A percentile compares a stretch with the other conserved stretches of the same genome.
Conservation (phyloP, 2,113 vertebrate species). For the Pontoporia blainvillei region DNA sequence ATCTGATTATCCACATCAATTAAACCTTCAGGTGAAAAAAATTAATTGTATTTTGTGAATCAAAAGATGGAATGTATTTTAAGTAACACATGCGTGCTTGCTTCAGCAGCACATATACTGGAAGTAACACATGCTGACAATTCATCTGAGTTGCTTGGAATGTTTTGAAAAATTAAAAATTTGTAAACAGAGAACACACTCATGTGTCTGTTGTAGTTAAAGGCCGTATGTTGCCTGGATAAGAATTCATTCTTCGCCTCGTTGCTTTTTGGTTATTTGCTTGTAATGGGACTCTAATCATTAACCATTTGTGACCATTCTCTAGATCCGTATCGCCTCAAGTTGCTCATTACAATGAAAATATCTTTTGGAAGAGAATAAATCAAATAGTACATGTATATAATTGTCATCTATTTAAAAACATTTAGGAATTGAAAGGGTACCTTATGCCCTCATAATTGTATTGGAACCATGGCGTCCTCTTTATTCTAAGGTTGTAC, state of each 20-base stretch:
- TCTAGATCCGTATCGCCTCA: not conserved
- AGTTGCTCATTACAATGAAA: not conserved
- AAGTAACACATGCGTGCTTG: not conserved
- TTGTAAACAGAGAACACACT: constrained; percentile 35
- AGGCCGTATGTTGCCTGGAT: constrained; percentile 7
- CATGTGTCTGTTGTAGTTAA: constrained; percentile 11
- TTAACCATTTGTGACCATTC: not conserved
- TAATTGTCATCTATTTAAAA: not conserved
- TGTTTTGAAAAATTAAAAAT: constrained; percentile 35
- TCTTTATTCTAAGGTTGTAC: not conserved
- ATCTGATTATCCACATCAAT: not conserved
- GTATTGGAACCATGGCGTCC: not conserved
- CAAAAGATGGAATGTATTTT: constrained; percentile 7
- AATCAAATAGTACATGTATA: not conserved
- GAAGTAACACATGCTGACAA: constrained; percentile 14
- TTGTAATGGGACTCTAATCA: not conserved
- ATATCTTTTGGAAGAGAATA: not conserved
- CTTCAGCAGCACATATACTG: too few relatives aligned
- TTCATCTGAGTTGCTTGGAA: constrained; percentile 33
- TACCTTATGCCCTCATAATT: not conserved
- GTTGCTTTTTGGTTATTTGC: not conserved
- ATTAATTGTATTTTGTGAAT: constrained; percentile 28
- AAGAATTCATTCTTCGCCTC: not conserved
- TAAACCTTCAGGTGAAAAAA: constrained; percentile 44
- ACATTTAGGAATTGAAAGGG: not conserved